A percentile compares a stretch with the other conserved stretches of the same genome.
Conservation (phyloP, 2,797 vertebrate genomes). For the Pangasius macronema region DNA sequence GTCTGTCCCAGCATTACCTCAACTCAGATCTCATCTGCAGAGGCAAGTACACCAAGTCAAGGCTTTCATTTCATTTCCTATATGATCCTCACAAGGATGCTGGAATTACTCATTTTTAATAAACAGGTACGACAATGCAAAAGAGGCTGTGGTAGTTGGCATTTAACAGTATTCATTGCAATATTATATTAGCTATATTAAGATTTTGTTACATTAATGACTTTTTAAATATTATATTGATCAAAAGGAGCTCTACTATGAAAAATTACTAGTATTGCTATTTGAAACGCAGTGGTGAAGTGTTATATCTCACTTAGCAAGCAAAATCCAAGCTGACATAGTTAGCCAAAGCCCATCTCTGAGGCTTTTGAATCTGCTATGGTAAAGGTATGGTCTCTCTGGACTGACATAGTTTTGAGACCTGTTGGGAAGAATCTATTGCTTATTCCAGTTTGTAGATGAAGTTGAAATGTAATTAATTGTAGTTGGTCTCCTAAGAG, state of each 20-base stretch:
- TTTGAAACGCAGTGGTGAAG: not conserved
- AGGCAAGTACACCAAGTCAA: constrained; percentile 68
- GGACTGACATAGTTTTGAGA: not conserved
- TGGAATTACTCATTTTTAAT: not conserved
- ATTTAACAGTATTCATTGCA: not conserved
- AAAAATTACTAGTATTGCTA: not conserved
- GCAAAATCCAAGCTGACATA: not conserved
- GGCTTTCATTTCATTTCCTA: not conserved
- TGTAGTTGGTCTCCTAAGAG: not conserved
- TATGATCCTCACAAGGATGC: not conserved
- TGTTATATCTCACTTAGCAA: not conserved
- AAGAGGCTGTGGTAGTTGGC: not conserved
- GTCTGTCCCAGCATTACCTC: constrained; percentile 72
- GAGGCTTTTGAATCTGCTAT: not conserved
- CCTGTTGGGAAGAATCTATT: not conserved
- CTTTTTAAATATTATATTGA: not conserved
- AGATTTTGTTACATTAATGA: not conserved
- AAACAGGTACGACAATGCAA: too few species aligned
- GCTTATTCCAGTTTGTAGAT: not conserved
- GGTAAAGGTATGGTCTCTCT: not conserved
- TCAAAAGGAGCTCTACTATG: not conserved
- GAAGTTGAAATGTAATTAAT: constrained; percentile 20
- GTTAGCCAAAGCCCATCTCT: not conserved
- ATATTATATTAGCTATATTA: not conserved
- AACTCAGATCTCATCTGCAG: constrained; percentile 77